phyloP scores from a whole-genome alignment of 2,113 vertebrate species.

The Oryzias celebensis region DNA sequence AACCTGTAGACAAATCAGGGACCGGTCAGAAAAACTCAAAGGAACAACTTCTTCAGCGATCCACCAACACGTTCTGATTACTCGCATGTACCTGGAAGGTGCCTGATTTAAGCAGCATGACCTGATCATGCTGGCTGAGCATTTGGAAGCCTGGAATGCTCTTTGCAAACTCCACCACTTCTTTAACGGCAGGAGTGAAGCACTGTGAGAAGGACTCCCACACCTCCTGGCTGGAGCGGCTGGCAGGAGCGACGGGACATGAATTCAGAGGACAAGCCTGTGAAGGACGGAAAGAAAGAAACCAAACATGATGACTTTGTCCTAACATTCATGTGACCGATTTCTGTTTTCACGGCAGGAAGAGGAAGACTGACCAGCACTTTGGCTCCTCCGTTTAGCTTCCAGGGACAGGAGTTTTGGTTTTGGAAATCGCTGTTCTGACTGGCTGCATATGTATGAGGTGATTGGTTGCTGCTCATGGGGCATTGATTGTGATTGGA shows the following conservation, averaged over 20 bases:
- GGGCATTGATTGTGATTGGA: conserved; percentile 66
- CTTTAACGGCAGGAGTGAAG: conserved; percentile 81
- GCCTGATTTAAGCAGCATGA: conserved; percentile 83
- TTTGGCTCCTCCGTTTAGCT: conserved; percentile 75
- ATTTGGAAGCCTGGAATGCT: conserved; percentile 82
- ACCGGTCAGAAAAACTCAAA: neutral
- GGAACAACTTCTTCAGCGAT: too few species aligned
- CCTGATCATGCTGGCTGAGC: conserved; percentile 81
- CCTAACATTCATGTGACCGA: neutral
- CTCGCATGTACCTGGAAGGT: conserved; percentile 77
- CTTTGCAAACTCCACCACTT: conserved; percentile 83
- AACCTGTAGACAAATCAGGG: conserved; percentile 63
- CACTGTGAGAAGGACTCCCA: conserved; percentile 85
- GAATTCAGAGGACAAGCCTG: conserved; percentile 82
- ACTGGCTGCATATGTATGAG: conserved; percentile 48
- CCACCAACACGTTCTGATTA: neutral
- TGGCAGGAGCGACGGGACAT: conserved; percentile 75
- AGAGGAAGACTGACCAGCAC: conserved; percentile 72
- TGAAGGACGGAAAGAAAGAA: conserved; percentile 4
- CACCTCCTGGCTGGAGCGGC: conserved; percentile 78
- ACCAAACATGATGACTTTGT: neutral
- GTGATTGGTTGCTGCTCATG: conserved; percentile 31
- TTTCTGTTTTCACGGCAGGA: neutral
- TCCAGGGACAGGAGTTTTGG: conserved; percentile 76
- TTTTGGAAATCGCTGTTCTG: conserved; percentile 62